phyloP scores from a whole-genome alignment of 2,888 invertebrate genomes.

The Limnephilus marmoratus region DNA sequence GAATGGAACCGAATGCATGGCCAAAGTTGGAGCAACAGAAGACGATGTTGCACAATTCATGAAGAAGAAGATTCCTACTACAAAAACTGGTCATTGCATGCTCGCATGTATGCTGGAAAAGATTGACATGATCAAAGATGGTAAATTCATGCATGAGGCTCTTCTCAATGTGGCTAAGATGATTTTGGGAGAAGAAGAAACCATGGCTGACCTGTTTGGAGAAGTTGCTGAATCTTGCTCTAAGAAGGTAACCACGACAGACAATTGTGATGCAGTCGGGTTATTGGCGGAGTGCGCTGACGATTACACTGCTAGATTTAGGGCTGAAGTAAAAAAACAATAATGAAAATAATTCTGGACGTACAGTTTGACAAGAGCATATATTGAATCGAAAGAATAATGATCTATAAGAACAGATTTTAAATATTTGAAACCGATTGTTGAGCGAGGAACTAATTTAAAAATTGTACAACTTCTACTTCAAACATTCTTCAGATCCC shows the following conservation, averaged over 20 bases:
- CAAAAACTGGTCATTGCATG: constrained; percentile 74
- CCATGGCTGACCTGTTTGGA: constrained; percentile 52
- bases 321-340: constrained; percentile 46
- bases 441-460: too few species aligned
- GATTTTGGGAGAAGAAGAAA: constrained; percentile 58
- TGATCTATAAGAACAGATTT: too few species aligned
- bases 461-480: too few species aligned
- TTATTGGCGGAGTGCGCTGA: constrained; percentile 47
- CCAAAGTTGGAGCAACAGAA: constrained; percentile 74
- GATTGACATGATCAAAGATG: constrained; percentile 75
- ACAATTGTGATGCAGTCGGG: constrained; percentile 53
- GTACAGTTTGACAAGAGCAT: too few species aligned
- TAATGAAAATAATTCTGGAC: neutral
- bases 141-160: constrained; percentile 70
- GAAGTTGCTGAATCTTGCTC: constrained; percentile 53
- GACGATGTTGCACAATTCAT: constrained; percentile 76
- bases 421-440: too few species aligned
- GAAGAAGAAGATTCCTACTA: constrained; percentile 74
- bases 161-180: constrained; percentile 14
- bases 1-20: constrained; percentile 70
- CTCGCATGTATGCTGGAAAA: constrained; percentile 76
- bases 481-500: too few species aligned
- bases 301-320: constrained; percentile 56
- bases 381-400: too few species aligned
- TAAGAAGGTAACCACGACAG: constrained; percentile 45